Conservation (phyloP, 2,797 vertebrate species). For the Anisognathus igniventris region DNA sequence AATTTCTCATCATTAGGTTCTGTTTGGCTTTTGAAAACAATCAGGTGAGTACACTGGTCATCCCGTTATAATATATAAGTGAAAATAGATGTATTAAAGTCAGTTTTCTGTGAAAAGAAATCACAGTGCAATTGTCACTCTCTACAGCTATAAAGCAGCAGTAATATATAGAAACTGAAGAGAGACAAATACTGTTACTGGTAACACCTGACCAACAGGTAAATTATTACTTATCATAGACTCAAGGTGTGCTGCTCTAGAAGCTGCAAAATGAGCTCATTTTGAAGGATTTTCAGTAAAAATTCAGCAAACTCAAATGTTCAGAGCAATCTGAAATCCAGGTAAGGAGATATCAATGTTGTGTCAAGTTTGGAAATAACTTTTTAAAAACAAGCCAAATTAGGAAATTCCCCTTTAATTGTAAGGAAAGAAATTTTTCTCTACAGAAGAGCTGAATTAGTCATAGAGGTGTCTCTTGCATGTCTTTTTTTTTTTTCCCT, state of each 20-base stretch:
- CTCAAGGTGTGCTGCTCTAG: neutral
- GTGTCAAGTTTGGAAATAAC: neutral
- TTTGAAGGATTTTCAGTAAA: neutral
- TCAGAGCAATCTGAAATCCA: neutral
- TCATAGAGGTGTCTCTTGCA: slow-evolving; percentile 13
- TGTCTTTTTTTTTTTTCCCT: neutral
- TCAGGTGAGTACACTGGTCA: neutral
- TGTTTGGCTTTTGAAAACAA: neutral
- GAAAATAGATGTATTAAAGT: neutral
- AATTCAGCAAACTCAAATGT: neutral
- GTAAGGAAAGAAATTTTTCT: neutral
- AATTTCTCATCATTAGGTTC: neutral
- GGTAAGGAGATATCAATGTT: neutral
- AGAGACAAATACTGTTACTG: neutral
- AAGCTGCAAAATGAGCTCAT: neutral
- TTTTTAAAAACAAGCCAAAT: neutral
- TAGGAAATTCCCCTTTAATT: neutral
- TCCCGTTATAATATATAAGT: neutral
- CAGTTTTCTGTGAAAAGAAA: neutral
- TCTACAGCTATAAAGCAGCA: neutral
- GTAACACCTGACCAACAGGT: neutral
- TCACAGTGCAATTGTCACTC: neutral
- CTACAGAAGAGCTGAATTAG: neutral
- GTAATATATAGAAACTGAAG: neutral
- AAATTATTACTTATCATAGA: neutral